Evolutionary conservation across 2,113 vertebrate species (phyloP).

Genomic region (Sigmodon hispidus): DNA sequence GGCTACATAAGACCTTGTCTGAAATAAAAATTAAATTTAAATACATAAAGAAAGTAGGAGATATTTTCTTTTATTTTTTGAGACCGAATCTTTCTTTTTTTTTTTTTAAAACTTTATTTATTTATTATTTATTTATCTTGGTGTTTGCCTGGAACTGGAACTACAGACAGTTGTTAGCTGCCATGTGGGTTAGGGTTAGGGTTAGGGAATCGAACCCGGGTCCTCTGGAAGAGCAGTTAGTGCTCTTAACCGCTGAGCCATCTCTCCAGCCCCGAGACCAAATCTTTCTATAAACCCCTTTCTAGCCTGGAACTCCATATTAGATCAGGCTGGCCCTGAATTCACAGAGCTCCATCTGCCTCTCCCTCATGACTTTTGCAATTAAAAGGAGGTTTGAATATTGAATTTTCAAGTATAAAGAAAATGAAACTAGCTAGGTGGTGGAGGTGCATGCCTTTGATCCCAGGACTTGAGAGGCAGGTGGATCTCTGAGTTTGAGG

Average conservation of each 20-base stretch:
- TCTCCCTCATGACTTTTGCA: not conserved
- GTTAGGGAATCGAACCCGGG: no score
- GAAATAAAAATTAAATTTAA: not conserved
- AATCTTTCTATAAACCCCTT: not conserved
- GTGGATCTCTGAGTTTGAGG: not conserved
- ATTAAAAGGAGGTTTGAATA: not conserved
- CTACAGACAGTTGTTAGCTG: no score
- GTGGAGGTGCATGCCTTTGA: not conserved
- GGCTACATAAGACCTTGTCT: not conserved
- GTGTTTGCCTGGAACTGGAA: no score
- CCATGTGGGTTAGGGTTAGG: no score
- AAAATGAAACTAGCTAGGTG: not conserved
- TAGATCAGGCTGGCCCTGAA: not conserved
- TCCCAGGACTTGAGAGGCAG: not conserved
- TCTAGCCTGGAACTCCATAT: not conserved
- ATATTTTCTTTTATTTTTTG: not conserved
- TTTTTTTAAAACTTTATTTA: no score
- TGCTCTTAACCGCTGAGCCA: no score
- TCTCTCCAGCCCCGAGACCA: no score
- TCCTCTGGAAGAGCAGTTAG: no score
- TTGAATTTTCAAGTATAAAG: constrained; percentile 22
- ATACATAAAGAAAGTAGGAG: not conserved
- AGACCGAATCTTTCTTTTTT: not conserved
- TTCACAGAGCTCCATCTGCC: not conserved
- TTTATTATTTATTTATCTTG: no score